Evolutionary conservation across 2,113 vertebrate species (phyloP), one percentile per base, ranked within the genome.

Genomic region (Sigmodon hispidus): DNA sequence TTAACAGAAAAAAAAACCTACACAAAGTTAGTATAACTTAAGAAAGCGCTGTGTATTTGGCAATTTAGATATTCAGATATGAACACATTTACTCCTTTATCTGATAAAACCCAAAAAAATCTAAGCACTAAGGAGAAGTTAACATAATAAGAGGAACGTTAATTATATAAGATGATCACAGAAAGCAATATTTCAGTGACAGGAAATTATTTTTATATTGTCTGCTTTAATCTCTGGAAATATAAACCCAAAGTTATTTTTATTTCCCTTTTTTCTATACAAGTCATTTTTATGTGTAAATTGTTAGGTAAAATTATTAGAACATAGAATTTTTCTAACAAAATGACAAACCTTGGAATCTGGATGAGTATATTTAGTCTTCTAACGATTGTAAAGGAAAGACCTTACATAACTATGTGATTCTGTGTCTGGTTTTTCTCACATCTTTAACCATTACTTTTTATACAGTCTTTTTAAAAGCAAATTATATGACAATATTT

Each of bases 1-100:
- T 96, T 79, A 90, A 90, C 43, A 76, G 40, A 96, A 92, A 94
- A 43, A 4, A 94, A 43, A 3, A 19, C 40, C 11, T 79, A 65
- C 50, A 65, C 40, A 96, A 79, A 84, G 4, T 8, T 59, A 36
- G n/a, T 83, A 93, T 80, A 89, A 88, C 6, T 61, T 9, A 86
- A 86, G 24, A 61, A 16, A 87, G 90, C 21, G 3, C 10, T 75
- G 2, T 6, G 16, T 45, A 59, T 77, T 40, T 75, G 26, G 0
- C 22, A 94, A 63, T 87, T 75, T 63, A 16, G 11, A 36, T 65
- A 76, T 72, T 77, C 13, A 81, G 40, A 45, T 31, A 31, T 63
- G 57, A 31, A 12, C 21, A 1, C 12, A 45, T 12, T 11, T 40
- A 13, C 10, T 40, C 3, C 10, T 52, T 91, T 61, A 67, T 83